Evolutionary conservation across 1,140 invertebrate species (phyloP).

Genomic region (Charaxes varanes): DNA sequence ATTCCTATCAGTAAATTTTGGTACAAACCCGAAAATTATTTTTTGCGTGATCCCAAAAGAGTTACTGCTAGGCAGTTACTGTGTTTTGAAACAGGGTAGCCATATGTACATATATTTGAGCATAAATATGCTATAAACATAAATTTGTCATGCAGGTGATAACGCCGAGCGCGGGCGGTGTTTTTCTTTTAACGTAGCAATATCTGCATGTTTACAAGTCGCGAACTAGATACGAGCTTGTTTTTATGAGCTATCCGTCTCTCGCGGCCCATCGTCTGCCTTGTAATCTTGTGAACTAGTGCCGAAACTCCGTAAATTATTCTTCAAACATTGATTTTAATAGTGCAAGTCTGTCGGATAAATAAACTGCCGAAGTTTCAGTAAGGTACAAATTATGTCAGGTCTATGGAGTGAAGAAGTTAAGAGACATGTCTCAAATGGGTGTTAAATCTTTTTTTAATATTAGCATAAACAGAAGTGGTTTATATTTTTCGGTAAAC

Average conservation of each 20-base stretch:
- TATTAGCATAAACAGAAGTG: no score
- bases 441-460: no score
- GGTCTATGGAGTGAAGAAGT: no score
- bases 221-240: constrained; percentile 25
- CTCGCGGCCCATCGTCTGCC: constrained; percentile 26
- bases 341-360: background rate
- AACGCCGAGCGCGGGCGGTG: constrained; percentile 3
- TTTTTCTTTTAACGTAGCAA: constrained; percentile 12
- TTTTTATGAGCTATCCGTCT: constrained; percentile 29
- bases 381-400: background rate
- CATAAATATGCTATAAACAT: constrained; percentile 5
- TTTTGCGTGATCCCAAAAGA: no score
- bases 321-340: background rate
- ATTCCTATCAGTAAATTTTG: no score
- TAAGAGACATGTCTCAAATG: no score
- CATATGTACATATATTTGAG: no score
- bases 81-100: no score
- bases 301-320: constrained; percentile 28
- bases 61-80: no score
- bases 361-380: background rate
- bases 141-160: constrained; percentile 17
- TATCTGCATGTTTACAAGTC: constrained; percentile 29
- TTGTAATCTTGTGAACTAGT: constrained; percentile 14
- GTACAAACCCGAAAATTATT: no score
- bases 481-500: no score